phyloP scores from a whole-genome alignment of 2,888 invertebrate genomes.

The Kuschelorhynchus macadamiae region DNA sequence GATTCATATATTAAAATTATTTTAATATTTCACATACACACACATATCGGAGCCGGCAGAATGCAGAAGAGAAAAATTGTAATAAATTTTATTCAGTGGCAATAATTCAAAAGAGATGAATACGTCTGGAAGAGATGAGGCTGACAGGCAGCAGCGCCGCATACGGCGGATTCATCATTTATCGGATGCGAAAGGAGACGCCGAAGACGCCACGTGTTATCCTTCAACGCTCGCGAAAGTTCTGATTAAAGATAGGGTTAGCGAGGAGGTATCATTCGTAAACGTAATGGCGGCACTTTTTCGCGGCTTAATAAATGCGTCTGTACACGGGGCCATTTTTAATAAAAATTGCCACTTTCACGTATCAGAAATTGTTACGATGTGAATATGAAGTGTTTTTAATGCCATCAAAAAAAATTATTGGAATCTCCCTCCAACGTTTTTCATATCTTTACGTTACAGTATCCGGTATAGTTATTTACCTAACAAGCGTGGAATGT shows the following conservation, averaged over 20 bases:
- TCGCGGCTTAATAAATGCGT: too few species aligned
- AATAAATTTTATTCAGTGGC: constrained; percentile 65
- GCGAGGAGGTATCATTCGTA: constrained; percentile 9
- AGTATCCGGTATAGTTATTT: too few species aligned
- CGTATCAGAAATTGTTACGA: too few species aligned
- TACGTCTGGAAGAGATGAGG: constrained; percentile 64
- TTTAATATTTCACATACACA: constrained; percentile 37
- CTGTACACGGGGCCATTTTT: too few species aligned
- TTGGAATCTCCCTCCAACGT: too few species aligned
- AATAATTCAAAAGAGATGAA: constrained; percentile 68
- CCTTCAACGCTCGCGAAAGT: constrained; percentile 31
- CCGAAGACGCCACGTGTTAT: constrained; percentile 42
- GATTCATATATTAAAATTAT: constrained; percentile 19
- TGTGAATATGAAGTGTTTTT: too few species aligned
- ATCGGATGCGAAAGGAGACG: constrained; percentile 61
- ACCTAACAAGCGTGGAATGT: too few species aligned
- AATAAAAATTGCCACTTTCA: too few species aligned
- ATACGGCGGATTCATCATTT: constrained; percentile 65
- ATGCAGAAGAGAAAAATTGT: constrained; percentile 64
- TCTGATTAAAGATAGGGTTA: constrained; percentile 54
- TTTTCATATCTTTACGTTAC: too few species aligned
- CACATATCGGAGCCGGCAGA: constrained; percentile 63
- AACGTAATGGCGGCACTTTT: constrained; percentile 1
- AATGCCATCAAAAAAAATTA: too few species aligned
- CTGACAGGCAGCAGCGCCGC: constrained; percentile 62